Conservation (phyloP, 2,888 invertebrate species). For the Mythimna vitellina region DNA sequence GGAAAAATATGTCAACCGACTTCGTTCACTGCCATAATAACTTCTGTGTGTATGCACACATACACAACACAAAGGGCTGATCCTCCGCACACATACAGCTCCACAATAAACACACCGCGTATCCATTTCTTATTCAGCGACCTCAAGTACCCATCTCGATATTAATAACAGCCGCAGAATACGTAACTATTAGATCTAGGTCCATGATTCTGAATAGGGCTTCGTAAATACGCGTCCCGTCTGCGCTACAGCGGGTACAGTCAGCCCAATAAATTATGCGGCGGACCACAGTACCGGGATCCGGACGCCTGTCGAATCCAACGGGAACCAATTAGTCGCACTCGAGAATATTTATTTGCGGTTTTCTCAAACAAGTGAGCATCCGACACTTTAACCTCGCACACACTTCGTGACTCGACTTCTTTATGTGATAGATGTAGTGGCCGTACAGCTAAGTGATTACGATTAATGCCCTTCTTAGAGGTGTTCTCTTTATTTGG, state of each 20-base stretch:
- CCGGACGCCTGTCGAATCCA: slow-evolving; percentile 87
- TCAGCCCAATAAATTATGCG: slow-evolving; percentile 87
- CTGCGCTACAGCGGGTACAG: slow-evolving; percentile 75
- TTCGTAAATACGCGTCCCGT: slow-evolving; percentile 71
- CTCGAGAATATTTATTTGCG: slow-evolving; percentile 88
- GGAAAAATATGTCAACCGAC: slow-evolving; percentile 14
- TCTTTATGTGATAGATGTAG: slow-evolving; percentile 74
- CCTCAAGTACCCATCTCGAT: slow-evolving; percentile 57
- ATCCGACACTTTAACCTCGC: slow-evolving; percentile 77
- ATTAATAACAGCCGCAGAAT: slow-evolving; percentile 64
- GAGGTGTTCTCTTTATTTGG: slow-evolving; percentile 61
- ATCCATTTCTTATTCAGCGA: slow-evolving; percentile 62
- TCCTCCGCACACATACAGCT: slow-evolving; percentile 40
- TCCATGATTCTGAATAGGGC: slow-evolving; percentile 68
- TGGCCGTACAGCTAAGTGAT: slow-evolving; percentile 65
- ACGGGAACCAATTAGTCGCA: slow-evolving; percentile 89
- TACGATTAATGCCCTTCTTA: slow-evolving; percentile 68
- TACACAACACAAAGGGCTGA: slow-evolving; percentile 31
- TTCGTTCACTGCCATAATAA: slow-evolving; percentile 24
- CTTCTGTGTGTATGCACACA: slow-evolving; percentile 14
- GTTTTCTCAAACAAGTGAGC: slow-evolving; percentile 85
- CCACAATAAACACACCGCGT: slow-evolving; percentile 50
- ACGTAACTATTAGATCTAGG: slow-evolving; percentile 67
- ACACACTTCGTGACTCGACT: slow-evolving; percentile 78
- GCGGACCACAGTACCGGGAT: slow-evolving; percentile 79